Conservation (phyloP, 2,113 vertebrate species). For the Pseudopipra pipra region DNA sequence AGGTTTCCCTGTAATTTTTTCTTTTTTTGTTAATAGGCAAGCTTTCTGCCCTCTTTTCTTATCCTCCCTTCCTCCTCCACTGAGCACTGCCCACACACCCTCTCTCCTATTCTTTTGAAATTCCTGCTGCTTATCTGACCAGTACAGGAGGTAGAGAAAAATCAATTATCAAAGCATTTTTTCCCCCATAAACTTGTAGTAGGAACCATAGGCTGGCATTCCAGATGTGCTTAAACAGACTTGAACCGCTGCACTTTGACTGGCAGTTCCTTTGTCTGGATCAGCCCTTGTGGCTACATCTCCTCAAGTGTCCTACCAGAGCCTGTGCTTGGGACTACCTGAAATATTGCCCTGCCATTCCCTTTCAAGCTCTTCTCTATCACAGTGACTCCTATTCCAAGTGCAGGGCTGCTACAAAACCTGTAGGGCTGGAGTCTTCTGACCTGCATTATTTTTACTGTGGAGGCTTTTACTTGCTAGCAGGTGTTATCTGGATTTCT, state of each 20-base stretch:
- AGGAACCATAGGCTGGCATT: background rate
- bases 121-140: background rate
- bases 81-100: background rate
- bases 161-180: background rate
- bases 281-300: background rate
- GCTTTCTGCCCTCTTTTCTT: background rate
- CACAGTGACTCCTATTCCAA: background rate
- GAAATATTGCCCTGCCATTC: background rate
- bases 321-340: background rate
- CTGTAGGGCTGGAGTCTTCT: background rate
- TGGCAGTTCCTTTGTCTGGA: background rate
- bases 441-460: background rate
- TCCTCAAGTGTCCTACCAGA: background rate
- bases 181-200: fast-evolving
- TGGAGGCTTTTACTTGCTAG: background rate
- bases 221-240: background rate
- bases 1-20: background rate
- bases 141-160: background rate
- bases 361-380: background rate
- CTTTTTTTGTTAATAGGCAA: background rate
- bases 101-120: background rate
- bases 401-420: background rate
- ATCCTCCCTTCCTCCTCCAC: background rate
- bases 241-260: background rate
- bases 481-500: background rate